Percentiles rank a stretch among this genome's conserved stretches.
phyloP scores from a whole-genome alignment of 2,888 invertebrate species.

The Digitonthophagus gazella region DNA sequence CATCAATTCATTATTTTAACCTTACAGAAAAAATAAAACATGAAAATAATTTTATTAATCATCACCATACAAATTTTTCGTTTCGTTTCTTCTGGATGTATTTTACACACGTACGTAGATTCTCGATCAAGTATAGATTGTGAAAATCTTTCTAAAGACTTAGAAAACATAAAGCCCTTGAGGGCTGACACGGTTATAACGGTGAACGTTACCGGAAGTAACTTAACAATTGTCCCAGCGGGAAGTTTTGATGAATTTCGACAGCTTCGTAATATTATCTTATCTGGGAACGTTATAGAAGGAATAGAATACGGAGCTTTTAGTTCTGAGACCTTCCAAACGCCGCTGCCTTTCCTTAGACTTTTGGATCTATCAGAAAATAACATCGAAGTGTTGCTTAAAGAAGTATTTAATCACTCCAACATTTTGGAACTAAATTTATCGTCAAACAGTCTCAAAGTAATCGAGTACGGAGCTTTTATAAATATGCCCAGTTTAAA shows the following conservation, averaged over 20 bases:
- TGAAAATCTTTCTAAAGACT: not conserved
- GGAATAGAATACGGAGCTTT: not conserved
- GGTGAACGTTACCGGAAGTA: not conserved
- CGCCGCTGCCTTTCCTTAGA: not conserved
- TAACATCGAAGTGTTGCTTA: not conserved
- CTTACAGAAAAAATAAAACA: no score
- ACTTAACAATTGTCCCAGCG: not conserved
- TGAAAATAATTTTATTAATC: no score
- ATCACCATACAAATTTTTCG: no score
- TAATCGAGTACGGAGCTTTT: constrained; percentile 1
- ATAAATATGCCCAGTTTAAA: not conserved
- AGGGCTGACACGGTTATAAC: not conserved
- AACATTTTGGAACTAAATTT: constrained; percentile 8
- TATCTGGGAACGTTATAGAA: not conserved
- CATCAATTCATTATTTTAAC: no score
- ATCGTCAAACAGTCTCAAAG: not conserved
- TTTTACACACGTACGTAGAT: not conserved
- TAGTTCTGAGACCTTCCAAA: not conserved
- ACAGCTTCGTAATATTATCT: not conserved
- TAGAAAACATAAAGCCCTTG: not conserved
- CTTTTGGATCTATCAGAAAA: constrained; percentile 7
- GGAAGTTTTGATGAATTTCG: not conserved
- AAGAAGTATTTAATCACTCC: constrained; percentile 3
- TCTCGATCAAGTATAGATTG: not conserved
- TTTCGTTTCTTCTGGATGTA: not conserved